These are phyloP conservation scores for Sebastes diploproa DNA, from an alignment of 2,797 vertebrate genomes.

Conservation along the genomic window DNA sequence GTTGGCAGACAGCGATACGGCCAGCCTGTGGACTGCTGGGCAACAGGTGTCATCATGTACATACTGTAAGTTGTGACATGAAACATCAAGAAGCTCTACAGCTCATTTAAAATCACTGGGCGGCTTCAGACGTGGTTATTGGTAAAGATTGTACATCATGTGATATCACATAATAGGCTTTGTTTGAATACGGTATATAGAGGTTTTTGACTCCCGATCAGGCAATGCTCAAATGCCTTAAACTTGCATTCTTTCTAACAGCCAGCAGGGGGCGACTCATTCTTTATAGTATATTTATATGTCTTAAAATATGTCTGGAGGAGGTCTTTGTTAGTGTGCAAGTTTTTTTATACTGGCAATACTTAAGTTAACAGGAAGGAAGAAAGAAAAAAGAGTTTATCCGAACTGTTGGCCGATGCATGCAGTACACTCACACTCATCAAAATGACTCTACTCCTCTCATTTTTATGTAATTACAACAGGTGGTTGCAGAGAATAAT, in stretches of 20 bases:
- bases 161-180: not conserved
- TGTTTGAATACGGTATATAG: not conserved
- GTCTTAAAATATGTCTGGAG: not conserved
- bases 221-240: too few relatives aligned
- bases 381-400: not conserved
- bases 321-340: not conserved
- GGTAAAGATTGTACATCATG: not conserved
- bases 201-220: not conserved
- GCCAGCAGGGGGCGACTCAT: not conserved
- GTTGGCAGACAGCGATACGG: slow-evolving; percentile 96
- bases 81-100: not conserved
- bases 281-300: not conserved
- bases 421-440: not conserved
- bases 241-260: too few relatives aligned
- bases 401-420: not conserved
- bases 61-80: slow-evolving; percentile 90
- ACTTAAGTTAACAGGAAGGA: not conserved
- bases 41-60: slow-evolving; percentile 98
- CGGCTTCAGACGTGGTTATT: not conserved
- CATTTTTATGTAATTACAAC: not conserved
- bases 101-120: not conserved
- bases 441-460: not conserved
- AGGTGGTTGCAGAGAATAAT: not conserved
- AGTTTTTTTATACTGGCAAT: not conserved
- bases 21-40: slow-evolving; percentile 96